Percentiles rank a stretch among this genome's conserved stretches.
These are phyloP conservation scores for Rhinopomastus cyanomelas DNA, from an alignment of 2,113 vertebrate species.

Conservation along the genomic window DNA sequence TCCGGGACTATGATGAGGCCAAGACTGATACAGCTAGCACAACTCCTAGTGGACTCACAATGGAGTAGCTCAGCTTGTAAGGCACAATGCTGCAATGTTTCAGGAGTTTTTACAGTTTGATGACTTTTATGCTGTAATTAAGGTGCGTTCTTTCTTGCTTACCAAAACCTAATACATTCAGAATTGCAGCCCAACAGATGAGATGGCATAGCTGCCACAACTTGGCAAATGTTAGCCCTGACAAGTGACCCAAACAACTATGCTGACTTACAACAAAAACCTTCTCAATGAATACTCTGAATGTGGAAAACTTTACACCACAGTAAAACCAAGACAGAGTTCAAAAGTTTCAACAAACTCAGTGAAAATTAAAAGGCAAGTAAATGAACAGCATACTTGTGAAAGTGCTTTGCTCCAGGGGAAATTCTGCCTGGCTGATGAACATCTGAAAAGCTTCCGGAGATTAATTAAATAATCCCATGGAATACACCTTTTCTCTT, in stretches of 20 bases:
- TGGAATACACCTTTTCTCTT: slow-evolving; percentile 4
- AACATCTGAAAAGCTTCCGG: slow-evolving; percentile 2
- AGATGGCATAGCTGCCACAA: background rate
- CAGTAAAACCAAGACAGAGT: background rate
- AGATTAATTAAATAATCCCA: slow-evolving; percentile 38
- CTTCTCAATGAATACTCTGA: background rate
- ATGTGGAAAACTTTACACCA: background rate
- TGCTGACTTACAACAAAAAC: background rate
- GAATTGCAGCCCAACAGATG: background rate
- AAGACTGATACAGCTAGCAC: background rate
- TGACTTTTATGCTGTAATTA: background rate
- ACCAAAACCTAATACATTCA: background rate
- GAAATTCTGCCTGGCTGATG: background rate
- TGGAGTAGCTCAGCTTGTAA: background rate
- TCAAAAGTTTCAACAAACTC: background rate
- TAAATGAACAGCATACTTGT: background rate
- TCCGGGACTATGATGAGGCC: background rate
- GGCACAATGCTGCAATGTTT: background rate
- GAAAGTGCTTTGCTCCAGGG: background rate
- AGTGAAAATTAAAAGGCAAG: background rate
- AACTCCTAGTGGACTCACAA: background rate
- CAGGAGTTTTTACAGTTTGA: background rate
- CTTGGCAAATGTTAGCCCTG: background rate
- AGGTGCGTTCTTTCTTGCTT: background rate
- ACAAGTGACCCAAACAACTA: background rate